Evolutionary conservation across 2,888 invertebrate species (phyloP).

Genomic region (Sipha maydis): DNA sequence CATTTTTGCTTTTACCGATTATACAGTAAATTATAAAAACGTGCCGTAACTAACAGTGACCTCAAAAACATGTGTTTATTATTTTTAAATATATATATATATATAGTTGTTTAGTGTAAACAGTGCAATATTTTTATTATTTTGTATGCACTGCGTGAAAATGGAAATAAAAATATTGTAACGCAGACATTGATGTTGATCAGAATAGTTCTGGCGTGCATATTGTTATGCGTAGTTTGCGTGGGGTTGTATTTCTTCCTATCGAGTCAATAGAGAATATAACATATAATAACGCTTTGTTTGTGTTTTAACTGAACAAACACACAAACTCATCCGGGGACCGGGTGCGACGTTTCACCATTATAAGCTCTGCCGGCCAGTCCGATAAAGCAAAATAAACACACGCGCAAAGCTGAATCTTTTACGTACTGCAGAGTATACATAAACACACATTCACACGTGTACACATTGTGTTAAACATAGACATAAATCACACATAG

Average conservation of each 20-base stretch:
- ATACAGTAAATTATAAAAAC: too few relatives aligned
- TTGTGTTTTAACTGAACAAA: not conserved
- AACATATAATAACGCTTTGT: not conserved
- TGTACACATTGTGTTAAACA: not conserved
- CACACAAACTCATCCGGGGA: not conserved
- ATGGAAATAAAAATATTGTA: too few relatives aligned
- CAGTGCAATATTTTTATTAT: too few relatives aligned
- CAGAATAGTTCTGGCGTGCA: not conserved
- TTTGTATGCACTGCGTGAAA: too few relatives aligned
- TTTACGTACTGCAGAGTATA: not conserved
- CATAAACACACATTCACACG: not conserved
- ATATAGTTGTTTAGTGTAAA: too few relatives aligned
- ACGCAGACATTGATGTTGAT: too few relatives aligned
- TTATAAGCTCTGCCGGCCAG: not conserved
- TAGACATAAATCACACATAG: not conserved
- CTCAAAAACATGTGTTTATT: too few relatives aligned
- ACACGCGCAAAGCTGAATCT: slow-evolving; percentile 7
- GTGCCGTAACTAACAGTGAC: too few relatives aligned
- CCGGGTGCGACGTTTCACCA: not conserved
- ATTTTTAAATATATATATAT: too few relatives aligned
- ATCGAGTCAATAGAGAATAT: not conserved
- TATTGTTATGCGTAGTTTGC: too few relatives aligned
- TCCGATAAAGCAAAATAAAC: slow-evolving; percentile 40
- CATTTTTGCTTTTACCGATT: too few relatives aligned
- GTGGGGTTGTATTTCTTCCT: not conserved